A percentile compares a stretch with the other conserved stretches of the same genome.
Conservation (phyloP, 1,140 invertebrate genomes). For the Protaetia brevitarsis region DNA sequence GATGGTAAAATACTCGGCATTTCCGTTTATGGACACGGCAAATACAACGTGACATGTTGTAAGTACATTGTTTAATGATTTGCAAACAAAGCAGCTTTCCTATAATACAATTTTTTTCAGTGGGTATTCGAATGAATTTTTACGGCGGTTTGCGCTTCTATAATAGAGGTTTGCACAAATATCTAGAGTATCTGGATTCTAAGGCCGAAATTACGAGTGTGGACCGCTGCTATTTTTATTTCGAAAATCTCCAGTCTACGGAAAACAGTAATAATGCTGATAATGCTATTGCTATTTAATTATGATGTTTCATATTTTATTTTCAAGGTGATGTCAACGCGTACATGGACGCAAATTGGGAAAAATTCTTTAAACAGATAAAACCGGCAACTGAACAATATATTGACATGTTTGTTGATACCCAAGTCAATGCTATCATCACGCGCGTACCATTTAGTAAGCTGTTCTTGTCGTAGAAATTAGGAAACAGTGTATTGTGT, state of each 20-base stretch:
- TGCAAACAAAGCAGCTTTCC: no score
- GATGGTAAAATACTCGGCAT: not conserved
- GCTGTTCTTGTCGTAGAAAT: no score
- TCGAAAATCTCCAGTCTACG: not conserved
- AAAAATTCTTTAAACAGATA: no score
- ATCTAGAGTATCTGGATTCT: not conserved
- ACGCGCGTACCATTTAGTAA: no score
- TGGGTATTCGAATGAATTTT: not conserved
- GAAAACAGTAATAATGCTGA: not conserved
- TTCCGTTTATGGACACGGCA: not conserved
- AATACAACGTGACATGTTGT: not conserved
- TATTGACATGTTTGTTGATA: no score
- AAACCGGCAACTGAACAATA: no score
- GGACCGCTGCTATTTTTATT: not conserved
- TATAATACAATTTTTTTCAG: not conserved
- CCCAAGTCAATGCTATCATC: no score
- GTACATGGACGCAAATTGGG: no score
- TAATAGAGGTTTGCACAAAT: not conserved
- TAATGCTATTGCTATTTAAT: no score
- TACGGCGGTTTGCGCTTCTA: not conserved
- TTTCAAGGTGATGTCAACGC: no score
- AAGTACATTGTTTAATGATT: not conserved
- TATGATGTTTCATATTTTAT: no score
- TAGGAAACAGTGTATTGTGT: no score
- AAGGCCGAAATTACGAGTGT: not conserved